phyloP scores from a whole-genome alignment of 1,140 invertebrate species.

The Ptiloglossa arizonensis region DNA sequence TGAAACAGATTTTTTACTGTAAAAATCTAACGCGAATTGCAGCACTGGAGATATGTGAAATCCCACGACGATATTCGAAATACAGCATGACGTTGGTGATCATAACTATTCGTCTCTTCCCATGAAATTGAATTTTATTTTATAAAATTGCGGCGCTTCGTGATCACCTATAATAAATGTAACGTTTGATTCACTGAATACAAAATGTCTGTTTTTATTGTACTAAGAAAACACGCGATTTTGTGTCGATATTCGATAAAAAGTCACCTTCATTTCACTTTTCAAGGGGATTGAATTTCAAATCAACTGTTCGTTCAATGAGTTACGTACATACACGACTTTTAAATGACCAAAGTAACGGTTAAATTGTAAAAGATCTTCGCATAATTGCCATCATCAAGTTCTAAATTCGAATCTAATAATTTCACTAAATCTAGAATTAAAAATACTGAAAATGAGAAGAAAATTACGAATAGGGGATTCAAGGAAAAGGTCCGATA shows the following conservation, averaged over 20 bases:
- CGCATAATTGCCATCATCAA: no score
- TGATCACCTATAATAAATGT: not conserved
- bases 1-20: no score
- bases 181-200: not conserved
- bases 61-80: not conserved
- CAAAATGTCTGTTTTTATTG: conserved; percentile 6
- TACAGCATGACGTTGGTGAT: not conserved
- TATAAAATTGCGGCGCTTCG: not conserved
- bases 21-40: not conserved
- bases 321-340: not conserved
- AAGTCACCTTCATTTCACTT: conserved; percentile 7
- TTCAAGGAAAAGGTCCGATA: no score
- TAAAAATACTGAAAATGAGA: no score
- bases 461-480: no score
- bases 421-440: no score
- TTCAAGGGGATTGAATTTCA: not conserved
- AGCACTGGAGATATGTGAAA: not conserved
- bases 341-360: not conserved
- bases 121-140: conserved; percentile 6
- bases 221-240: not conserved
- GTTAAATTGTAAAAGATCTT: no score
- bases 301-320: not conserved
- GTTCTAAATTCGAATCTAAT: no score
- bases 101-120: not conserved
- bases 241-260: not conserved